Evolutionary conservation across 2,113 vertebrate genomes (phyloP).

Genomic region (Calonectris borealis): DNA sequence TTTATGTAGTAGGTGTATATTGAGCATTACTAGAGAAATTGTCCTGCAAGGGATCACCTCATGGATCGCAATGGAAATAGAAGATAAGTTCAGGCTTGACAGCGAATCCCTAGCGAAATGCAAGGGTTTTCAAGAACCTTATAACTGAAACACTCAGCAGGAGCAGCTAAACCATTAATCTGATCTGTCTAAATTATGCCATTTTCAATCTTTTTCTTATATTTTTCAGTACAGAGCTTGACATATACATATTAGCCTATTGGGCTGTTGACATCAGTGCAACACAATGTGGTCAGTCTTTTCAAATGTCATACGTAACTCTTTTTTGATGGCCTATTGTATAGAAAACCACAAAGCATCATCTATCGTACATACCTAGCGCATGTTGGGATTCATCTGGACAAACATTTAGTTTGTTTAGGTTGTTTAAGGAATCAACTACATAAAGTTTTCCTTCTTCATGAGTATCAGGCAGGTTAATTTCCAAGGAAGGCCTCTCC

Average conservation of each 20-base stretch:
- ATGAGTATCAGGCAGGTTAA: neutral
- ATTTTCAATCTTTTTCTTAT: neutral
- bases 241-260: neutral
- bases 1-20: neutral
- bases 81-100: neutral
- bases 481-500: conserved; percentile 65
- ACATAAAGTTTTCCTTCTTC: conserved; percentile 78
- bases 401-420: conserved; percentile 76
- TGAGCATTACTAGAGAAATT: neutral
- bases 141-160: neutral
- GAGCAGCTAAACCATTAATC: neutral
- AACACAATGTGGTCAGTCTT: neutral
- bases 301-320: neutral
- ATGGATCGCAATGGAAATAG: neutral
- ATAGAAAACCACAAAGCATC: neutral
- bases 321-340: neutral
- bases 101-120: neutral
- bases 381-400: conserved; percentile 16
- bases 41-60: neutral
- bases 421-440: conserved; percentile 81
- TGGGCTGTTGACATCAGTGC: neutral
- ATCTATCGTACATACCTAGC: conserved; percentile 34
- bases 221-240: neutral
- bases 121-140: neutral
- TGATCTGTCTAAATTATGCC: neutral